Base-by-base conservation (phyloP, 2,797 vertebrate genomes). In the Lacerta agilis region DNA sequence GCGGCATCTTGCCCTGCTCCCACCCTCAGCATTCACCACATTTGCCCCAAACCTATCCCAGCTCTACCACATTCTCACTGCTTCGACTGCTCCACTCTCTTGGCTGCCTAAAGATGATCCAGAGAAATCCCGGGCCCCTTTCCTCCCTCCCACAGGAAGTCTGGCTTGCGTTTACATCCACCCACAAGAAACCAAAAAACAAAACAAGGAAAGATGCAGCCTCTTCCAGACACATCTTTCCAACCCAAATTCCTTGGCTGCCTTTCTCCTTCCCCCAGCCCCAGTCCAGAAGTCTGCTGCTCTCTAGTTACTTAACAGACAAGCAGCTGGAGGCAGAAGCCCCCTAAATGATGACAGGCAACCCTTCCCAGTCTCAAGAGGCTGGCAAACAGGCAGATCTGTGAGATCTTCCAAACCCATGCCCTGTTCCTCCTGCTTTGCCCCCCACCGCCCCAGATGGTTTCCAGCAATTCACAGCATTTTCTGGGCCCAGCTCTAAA, bases 191-290 rank as follows among this genome's bases (percentile, higher is more conserved):
- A 17, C 79, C 72, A 45, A 79, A 80, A 82, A 45, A 76, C 1
- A 64, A 23, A 45, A 9, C 8, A 5, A 36, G 36, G 23, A 55
- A 55, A 55, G 49, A 55, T 55, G 49, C 27, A 69, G 61, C 13
- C 64, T 33, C 23, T 82, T 69, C 58, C 36, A 77, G 72, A 49
- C 43, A 55, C 18, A 7, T 78, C 43, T 72, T 71, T 36, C 43
- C 33, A 58, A 11, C 15, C 77, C 49, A 49, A 80, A 83, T 86
- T 79, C 81, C 69, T 83, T 83, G 85, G 89, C 81, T 73, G 41
- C 33, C 66, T 83, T 55, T 23, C 33, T 69, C 13, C 17, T 17
- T 43, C 13, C 25, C 18, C 38, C 49, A 18, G 23, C 18, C 25
- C 2, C 58, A 66, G 25, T 38, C 5, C 13, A 38, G 17, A 25